Conservation (phyloP, 1,140 invertebrate genomes). For the Habropoda laboriosa region DNA sequence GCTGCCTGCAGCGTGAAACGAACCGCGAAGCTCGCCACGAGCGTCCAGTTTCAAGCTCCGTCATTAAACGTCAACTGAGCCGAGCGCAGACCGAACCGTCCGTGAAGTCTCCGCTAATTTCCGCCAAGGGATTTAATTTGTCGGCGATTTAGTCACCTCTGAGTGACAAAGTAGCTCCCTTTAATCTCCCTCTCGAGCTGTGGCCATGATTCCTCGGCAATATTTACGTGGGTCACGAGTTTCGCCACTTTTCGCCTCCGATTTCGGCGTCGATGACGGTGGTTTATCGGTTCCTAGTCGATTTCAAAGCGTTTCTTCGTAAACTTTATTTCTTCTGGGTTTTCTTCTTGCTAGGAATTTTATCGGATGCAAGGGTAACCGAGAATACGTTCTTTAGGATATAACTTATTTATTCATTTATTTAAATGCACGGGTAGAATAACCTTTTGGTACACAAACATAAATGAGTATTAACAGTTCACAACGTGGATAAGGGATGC, state of each 20-base stretch:
- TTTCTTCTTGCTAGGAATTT: no score
- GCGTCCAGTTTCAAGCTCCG: constrained; percentile 6
- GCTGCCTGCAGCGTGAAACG: neutral
- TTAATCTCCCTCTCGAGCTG: neutral
- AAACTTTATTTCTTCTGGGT: no score
- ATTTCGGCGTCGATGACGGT: neutral
- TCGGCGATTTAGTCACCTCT: constrained; percentile 2
- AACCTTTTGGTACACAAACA: no score
- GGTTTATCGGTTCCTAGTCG: no score
- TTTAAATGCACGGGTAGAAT: no score
- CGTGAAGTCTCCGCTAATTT: neutral
- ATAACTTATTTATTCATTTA: no score
- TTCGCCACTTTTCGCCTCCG: neutral
- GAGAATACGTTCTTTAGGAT: no score
- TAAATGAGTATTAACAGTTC: no score
- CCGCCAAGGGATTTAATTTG: constrained; percentile 19
- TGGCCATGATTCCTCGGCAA: no score
- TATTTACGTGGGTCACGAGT: no score
- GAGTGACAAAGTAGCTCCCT: neutral
- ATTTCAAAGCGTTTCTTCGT: neutral
- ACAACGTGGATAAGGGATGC: no score
- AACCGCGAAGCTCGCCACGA: constrained; percentile 17
- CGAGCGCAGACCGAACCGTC: neutral
- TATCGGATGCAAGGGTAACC: no score
- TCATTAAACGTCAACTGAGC: constrained; percentile 32